phyloP scores from a whole-genome alignment of 2,797 vertebrate genomes.

The Aselliscus stoliczkanus region DNA sequence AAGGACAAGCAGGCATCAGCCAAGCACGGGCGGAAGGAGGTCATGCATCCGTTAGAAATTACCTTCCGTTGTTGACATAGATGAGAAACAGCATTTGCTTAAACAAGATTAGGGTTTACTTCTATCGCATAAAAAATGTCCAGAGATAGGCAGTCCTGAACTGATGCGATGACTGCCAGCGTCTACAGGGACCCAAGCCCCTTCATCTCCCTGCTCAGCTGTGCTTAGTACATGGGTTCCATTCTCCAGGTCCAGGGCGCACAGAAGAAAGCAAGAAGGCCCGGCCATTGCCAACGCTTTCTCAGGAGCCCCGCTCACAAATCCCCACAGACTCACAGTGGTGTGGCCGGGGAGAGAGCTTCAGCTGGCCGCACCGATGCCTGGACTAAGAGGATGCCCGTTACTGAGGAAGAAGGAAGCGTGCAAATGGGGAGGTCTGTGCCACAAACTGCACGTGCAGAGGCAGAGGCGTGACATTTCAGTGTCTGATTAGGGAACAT shows the following conservation, averaged over 20 bases:
- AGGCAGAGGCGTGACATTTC: neutral
- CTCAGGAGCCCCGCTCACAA: neutral
- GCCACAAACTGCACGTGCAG: neutral
- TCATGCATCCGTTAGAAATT: neutral
- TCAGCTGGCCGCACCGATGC: neutral
- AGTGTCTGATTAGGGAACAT: neutral
- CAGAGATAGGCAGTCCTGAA: neutral
- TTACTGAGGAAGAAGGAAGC: neutral
- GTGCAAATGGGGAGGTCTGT: neutral
- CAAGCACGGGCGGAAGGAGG: neutral
- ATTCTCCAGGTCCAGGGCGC: neutral
- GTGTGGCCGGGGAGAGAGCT: neutral
- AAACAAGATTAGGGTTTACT: neutral
- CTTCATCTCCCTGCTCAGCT: neutral
- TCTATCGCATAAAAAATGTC: neutral
- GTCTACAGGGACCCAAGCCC: neutral
- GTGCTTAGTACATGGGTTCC: neutral
- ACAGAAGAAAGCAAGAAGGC: neutral
- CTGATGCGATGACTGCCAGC: neutral
- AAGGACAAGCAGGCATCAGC: neutral
- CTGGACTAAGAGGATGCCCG: neutral
- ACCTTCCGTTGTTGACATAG: neutral
- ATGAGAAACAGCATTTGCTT: neutral
- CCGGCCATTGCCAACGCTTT: neutral
- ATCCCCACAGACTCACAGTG: neutral